Conservation (phyloP, 1,140 invertebrate genomes). For the Drosophila kepulauana region DNA sequence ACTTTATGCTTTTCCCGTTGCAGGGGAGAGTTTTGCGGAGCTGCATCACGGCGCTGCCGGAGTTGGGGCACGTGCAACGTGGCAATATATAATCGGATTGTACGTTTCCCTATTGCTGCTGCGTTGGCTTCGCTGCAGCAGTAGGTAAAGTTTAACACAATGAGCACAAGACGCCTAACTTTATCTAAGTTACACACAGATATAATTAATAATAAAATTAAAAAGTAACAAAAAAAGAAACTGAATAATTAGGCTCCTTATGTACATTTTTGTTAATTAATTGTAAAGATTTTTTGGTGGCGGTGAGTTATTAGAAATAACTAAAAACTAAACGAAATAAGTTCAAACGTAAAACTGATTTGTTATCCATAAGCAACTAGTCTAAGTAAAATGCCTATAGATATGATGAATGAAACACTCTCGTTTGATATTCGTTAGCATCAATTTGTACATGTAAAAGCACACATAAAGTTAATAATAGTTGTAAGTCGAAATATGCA, state of each 20-base stretch:
- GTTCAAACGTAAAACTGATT: constrained; percentile 45
- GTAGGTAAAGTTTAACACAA: constrained; percentile 62
- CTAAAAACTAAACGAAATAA: constrained; percentile 64
- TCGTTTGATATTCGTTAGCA: constrained; percentile 57
- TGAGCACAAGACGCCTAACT: constrained; percentile 23
- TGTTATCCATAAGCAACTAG: constrained; percentile 49
- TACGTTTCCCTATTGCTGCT: constrained; percentile 50
- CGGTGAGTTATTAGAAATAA: constrained; percentile 76
- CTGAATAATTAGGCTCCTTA: constrained; percentile 24
- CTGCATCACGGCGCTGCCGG: constrained; percentile 85
- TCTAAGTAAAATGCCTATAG: constrained; percentile 42
- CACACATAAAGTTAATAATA: constrained; percentile 62
- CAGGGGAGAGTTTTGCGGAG: constrained; percentile 88
- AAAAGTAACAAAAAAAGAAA: neutral
- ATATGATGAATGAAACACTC: constrained; percentile 41
- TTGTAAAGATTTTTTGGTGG: constrained; percentile 70
- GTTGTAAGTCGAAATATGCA: constrained; percentile 50
- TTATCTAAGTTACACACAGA: neutral
- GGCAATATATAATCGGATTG: constrained; percentile 35
- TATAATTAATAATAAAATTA: constrained; percentile 2
- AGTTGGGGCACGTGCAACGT: constrained; percentile 23
- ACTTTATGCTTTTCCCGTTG: neutral
- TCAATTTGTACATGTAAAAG: constrained; percentile 77
- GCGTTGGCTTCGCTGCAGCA: constrained; percentile 22
- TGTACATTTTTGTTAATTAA: constrained; percentile 76